Evolutionary conservation across 2,888 invertebrate genomes (phyloP).

Genomic region (Stenurella melanura): DNA sequence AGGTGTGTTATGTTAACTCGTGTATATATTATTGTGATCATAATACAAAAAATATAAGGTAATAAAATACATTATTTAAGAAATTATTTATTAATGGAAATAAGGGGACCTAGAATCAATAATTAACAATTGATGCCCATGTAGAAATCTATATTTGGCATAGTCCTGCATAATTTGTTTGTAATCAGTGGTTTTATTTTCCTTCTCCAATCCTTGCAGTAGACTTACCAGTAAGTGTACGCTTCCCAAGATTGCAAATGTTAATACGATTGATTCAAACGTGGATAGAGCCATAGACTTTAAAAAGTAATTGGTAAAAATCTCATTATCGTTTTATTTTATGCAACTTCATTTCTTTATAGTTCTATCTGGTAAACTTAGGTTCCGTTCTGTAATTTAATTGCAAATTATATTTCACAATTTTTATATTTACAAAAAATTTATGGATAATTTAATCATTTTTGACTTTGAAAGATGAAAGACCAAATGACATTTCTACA

Average conservation of each 20-base stretch:
- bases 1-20: too few relatives aligned
- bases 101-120: slow-evolving; percentile 13
- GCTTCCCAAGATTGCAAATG: slow-evolving; percentile 63
- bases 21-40: too few relatives aligned
- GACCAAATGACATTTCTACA: neutral
- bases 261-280: slow-evolving; percentile 63
- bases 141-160: slow-evolving; percentile 57
- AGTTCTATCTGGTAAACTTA: neutral
- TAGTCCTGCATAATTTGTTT: slow-evolving; percentile 58
- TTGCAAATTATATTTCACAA: neutral
- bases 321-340: neutral
- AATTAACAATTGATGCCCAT: slow-evolving; percentile 42
- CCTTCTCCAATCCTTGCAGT: slow-evolving; percentile 58
- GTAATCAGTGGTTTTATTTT: slow-evolving; percentile 53
- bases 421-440: slow-evolving; percentile 15
- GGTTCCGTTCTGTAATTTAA: neutral
- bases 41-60: too few relatives aligned
- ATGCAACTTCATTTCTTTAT: neutral
- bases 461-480: slow-evolving; percentile 5
- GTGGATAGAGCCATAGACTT: slow-evolving; percentile 59
- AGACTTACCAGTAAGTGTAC: slow-evolving; percentile 62
- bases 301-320: neutral
- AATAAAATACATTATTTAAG: too few relatives aligned
- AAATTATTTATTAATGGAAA: slow-evolving; percentile 30
- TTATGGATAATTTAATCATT: neutral